A percentile compares a stretch with the other conserved stretches of the same genome.
Conservation (phyloP, 2,113 vertebrate species). For the Aphyosemion australe region DNA sequence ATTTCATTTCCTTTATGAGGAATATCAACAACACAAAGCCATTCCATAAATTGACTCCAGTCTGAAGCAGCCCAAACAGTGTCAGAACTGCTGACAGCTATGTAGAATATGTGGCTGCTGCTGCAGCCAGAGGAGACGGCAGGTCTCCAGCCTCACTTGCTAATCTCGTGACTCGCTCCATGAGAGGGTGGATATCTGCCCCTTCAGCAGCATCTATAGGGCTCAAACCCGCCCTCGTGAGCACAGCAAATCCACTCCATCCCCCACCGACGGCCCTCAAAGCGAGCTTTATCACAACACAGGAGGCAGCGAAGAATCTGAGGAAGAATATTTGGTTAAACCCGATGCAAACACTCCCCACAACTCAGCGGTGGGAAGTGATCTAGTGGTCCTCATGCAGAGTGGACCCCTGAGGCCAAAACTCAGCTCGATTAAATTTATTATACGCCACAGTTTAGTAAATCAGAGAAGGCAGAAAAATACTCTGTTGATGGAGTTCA, state of each 20-base stretch:
- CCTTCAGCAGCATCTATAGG: slow-evolving; percentile 33
- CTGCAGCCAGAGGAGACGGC: slow-evolving; percentile 54
- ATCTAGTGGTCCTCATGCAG: not conserved
- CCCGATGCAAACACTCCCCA: not conserved
- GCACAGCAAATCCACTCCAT: slow-evolving; percentile 7
- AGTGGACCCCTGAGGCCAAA: not conserved
- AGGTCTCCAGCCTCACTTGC: slow-evolving; percentile 62
- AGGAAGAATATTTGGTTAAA: not conserved
- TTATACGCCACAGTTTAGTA: no score
- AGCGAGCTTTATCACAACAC: slow-evolving; percentile 21
- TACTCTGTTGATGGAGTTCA: no score
- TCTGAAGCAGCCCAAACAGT: slow-evolving; percentile 58
- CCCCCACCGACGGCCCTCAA: slow-evolving; percentile 19
- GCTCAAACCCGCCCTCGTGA: slow-evolving; percentile 20
- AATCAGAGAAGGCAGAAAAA: no score
- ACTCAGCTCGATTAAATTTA: no score
- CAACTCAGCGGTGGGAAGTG: not conserved
- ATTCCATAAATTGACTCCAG: slow-evolving; percentile 54
- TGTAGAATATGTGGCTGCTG: slow-evolving; percentile 63
- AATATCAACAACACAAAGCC: slow-evolving; percentile 64
- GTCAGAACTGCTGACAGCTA: slow-evolving; percentile 68
- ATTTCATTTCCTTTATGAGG: slow-evolving; percentile 65
- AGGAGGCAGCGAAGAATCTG: slow-evolving; percentile 5
- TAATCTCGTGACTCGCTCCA: slow-evolving; percentile 67
- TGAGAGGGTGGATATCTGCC: slow-evolving; percentile 51